Conservation (phyloP, 2,113 vertebrate species). For the Phaethornis superciliosus region DNA sequence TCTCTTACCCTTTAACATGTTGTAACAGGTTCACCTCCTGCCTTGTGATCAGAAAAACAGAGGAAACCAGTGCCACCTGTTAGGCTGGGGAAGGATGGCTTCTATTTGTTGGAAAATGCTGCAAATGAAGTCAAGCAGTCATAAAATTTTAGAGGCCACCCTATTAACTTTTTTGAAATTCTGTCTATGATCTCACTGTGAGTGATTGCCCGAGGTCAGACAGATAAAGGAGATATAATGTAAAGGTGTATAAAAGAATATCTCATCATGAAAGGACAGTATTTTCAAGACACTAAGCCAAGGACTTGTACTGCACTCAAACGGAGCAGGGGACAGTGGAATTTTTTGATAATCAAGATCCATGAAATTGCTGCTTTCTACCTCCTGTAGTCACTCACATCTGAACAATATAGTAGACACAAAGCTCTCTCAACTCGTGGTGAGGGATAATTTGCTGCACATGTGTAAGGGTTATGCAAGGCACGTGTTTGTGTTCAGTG, state of each 20-base stretch:
- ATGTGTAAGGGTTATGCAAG: rapidly evolving
- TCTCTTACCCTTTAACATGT: neutral
- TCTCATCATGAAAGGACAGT: constrained; percentile 1
- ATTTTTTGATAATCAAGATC: neutral
- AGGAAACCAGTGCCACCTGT: neutral
- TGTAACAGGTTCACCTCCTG: neutral
- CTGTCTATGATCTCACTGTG: neutral
- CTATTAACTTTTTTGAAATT: neutral
- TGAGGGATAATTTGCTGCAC: neutral
- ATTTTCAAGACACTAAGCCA: neutral
- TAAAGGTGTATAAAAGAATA: constrained; percentile 7
- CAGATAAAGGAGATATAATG: neutral
- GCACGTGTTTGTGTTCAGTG: neutral
- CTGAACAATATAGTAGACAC: neutral
- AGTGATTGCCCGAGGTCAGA: neutral
- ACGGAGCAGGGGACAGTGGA: neutral
- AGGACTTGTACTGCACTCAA: neutral
- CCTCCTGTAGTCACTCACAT: neutral
- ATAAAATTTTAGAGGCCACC: constrained; percentile 16
- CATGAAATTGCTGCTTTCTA: neutral
- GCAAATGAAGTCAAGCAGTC: constrained; percentile 2
- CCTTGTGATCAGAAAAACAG: neutral
- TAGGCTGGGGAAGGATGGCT: neutral
- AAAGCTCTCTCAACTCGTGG: neutral
- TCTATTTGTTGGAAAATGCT: neutral